These are phyloP conservation scores for Geophilus truncorum DNA, from an alignment of 2,888 invertebrate genomes.

Conservation along the genomic window DNA sequence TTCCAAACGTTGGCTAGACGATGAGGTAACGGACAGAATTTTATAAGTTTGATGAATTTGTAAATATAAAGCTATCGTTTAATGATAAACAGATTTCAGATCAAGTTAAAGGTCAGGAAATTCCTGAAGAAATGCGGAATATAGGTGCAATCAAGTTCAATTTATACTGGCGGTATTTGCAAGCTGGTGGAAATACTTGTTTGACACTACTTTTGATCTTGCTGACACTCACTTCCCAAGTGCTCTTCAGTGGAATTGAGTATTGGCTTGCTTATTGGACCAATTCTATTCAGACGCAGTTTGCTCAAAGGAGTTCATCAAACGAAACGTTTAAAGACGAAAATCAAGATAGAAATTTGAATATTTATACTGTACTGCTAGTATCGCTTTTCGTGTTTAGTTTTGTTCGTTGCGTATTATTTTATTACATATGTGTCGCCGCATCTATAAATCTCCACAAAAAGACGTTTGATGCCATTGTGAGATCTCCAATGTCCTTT, in stretches of 20 bases:
- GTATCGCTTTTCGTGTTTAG: constrained; percentile 55
- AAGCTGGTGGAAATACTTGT: constrained; percentile 60
- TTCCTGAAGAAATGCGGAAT: not conserved
- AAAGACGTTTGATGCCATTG: constrained; percentile 74
- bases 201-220: constrained; percentile 56
- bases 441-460: constrained; percentile 75
- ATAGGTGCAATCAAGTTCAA: constrained; percentile 50
- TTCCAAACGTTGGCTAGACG: not conserved
- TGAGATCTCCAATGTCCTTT: constrained; percentile 75
- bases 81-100: not conserved
- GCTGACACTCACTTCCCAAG: constrained; percentile 62
- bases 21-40: not conserved
- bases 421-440: constrained; percentile 69
- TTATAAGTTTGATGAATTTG: no score
- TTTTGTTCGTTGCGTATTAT: constrained; percentile 61
- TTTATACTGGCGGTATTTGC: constrained; percentile 65
- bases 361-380: constrained; percentile 48
- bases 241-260: constrained; percentile 65
- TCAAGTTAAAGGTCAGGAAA: not conserved
- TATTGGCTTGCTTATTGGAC: constrained; percentile 72
- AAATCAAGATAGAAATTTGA: constrained; percentile 42
- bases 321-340: not conserved
- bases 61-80: no score
- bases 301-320: not conserved
- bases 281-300: not conserved